Conservation (phyloP, 2,888 invertebrate species). For the Chloroclysta siterata region DNA sequence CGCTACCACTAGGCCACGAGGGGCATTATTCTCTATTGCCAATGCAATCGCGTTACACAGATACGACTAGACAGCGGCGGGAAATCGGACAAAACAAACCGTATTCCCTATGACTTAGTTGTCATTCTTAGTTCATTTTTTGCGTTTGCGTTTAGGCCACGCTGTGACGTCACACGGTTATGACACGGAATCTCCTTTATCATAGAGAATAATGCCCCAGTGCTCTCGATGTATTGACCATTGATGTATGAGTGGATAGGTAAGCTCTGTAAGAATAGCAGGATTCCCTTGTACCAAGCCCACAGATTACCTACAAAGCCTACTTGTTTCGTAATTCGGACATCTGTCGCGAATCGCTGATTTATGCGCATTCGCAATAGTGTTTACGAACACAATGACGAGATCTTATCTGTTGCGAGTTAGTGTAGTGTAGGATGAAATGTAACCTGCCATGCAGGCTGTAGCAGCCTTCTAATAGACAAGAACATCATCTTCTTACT, state of each 20-base stretch:
- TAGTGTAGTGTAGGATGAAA: slow-evolving; percentile 9
- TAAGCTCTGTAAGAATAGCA: slow-evolving; percentile 31
- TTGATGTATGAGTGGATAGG: slow-evolving; percentile 7
- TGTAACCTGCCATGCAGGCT: slow-evolving; percentile 15
- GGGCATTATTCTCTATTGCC: no score
- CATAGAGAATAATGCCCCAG: no score
- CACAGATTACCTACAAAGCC: slow-evolving; percentile 36
- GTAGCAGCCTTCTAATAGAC: not conserved
- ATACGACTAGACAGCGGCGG: no score
- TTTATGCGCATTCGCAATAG: slow-evolving; percentile 61
- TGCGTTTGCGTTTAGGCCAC: no score
- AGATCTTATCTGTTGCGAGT: slow-evolving; percentile 43
- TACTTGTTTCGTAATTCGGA: slow-evolving; percentile 61
- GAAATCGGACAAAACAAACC: no score
- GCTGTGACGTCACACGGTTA: no score
- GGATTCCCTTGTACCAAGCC: slow-evolving; percentile 42
- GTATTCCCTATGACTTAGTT: no score
- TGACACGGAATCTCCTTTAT: no score
- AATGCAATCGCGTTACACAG: no score
- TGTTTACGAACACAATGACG: slow-evolving; percentile 43
- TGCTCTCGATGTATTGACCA: slow-evolving; percentile 1
- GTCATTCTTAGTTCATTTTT: no score
- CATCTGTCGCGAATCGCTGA: slow-evolving; percentile 69
- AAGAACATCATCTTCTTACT: not conserved
- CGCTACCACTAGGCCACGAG: no score